Evolutionary conservation across 1,140 invertebrate genomes (phyloP).

Genomic region (Cyphomyrmex costatus): DNA sequence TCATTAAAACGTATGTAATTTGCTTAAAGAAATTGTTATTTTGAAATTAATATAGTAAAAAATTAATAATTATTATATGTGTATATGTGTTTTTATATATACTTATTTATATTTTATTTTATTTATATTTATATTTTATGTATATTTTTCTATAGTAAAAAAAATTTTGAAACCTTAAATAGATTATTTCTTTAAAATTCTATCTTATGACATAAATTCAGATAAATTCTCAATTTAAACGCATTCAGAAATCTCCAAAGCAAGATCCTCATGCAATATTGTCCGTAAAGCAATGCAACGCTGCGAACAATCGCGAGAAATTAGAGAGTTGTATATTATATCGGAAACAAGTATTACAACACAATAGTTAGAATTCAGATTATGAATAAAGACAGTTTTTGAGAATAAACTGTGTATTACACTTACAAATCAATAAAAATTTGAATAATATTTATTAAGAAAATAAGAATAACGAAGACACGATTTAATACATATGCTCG

Average conservation of each 20-base stretch:
- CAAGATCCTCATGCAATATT: neutral
- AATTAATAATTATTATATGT: neutral
- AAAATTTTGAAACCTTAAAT: neutral
- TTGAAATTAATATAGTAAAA: neutral
- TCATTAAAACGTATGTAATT: neutral
- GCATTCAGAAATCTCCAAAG: slow-evolving; percentile 9
- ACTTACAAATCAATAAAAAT: neutral
- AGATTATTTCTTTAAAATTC: neutral
- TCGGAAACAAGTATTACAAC: slow-evolving; percentile 1
- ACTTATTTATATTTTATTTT: neutral
- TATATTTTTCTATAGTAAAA: neutral
- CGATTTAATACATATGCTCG: neutral
- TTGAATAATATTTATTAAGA: neutral
- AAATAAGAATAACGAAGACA: neutral
- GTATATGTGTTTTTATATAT: neutral
- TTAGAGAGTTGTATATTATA: slow-evolving; percentile 28
- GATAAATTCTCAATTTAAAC: slow-evolving; percentile 12
- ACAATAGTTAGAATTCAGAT: neutral
- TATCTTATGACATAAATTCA: neutral
- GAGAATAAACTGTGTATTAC: neutral
- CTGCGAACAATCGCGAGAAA: slow-evolving; percentile 42
- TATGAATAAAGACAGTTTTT: slow-evolving; percentile 7
- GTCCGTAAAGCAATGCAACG: neutral
- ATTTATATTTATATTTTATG: neutral
- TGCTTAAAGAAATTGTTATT: neutral